Conservation (phyloP, 2,888 invertebrate species). For the Machimus atricapillus region DNA sequence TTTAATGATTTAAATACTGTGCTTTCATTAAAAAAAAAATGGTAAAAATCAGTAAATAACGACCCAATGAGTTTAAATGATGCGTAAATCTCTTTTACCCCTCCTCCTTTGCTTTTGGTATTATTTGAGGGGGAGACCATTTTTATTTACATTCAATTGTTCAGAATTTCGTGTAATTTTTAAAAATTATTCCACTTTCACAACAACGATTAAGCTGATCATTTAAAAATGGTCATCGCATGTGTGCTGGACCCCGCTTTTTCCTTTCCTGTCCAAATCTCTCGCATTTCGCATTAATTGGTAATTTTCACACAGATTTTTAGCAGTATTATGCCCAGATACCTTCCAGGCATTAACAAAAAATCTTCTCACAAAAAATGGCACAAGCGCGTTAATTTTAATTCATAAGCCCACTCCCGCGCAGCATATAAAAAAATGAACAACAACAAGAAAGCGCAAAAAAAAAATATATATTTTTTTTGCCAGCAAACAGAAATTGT, state of each 20-base stretch:
- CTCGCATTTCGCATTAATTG: background rate
- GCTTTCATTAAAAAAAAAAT: background rate
- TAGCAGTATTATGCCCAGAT: background rate
- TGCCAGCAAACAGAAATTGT: background rate
- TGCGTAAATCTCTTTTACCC: background rate
- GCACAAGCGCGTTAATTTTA: background rate
- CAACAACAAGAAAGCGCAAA: background rate
- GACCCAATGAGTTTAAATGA: background rate
- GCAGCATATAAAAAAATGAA: background rate
- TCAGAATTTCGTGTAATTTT: background rate
- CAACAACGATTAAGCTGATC: background rate
- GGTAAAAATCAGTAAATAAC: background rate
- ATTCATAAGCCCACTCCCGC: background rate
- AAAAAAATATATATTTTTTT: background rate
- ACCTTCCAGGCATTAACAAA: background rate
- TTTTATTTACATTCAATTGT: background rate
- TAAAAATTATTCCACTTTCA: background rate
- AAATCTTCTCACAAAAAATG: background rate
- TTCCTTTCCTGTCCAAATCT: background rate
- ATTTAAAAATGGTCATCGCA: background rate
- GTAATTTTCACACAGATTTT: background rate
- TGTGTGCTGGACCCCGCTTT: background rate
- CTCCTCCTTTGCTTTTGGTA: background rate
- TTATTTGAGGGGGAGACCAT: background rate
- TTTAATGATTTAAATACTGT: background rate